Percentiles rank a stretch among this genome's conserved stretches.
phyloP scores from a whole-genome alignment of 2,797 vertebrate genomes.

The Cottoperca gobio region DNA sequence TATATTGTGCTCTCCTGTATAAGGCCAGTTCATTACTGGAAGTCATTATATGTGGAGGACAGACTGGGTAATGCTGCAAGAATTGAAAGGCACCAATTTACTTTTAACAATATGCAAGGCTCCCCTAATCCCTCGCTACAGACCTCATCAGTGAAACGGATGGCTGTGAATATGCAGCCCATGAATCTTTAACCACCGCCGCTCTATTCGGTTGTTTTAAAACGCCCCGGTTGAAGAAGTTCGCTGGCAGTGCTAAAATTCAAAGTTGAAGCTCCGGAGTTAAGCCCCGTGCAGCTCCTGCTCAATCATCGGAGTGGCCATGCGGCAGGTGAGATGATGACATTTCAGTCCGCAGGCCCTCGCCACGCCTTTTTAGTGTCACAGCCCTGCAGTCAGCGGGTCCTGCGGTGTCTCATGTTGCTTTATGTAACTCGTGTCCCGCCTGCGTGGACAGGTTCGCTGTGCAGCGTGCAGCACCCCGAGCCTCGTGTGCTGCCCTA shows the following conservation, averaged over 20 bases:
- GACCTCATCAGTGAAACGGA: slow-evolving; percentile 68
- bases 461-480: slow-evolving; percentile 48
- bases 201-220: slow-evolving; percentile 56
- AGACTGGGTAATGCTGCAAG: slow-evolving; percentile 55
- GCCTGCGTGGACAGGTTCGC: slow-evolving; percentile 53
- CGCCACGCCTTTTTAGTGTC: slow-evolving; percentile 5
- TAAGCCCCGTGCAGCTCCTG: slow-evolving; percentile 44
- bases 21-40: slow-evolving; percentile 67
- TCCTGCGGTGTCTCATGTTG: slow-evolving; percentile 45
- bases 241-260: slow-evolving; percentile 49
- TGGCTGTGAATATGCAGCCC: slow-evolving; percentile 52
- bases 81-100: slow-evolving; percentile 76
- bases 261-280: slow-evolving; percentile 26
- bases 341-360: slow-evolving; percentile 8
- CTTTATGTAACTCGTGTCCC: slow-evolving; percentile 50
- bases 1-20: slow-evolving; percentile 49
- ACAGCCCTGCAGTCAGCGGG: slow-evolving; percentile 18
- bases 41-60: slow-evolving; percentile 72
- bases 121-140: slow-evolving; percentile 58
- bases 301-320: slow-evolving; percentile 43
- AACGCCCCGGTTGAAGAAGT: slow-evolving; percentile 40
- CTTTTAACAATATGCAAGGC: slow-evolving; percentile 71
- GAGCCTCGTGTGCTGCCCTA: slow-evolving; percentile 75
- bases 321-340: slow-evolving; percentile 48
- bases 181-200: slow-evolving; percentile 68